A percentile compares a stretch with the other conserved stretches of the same genome.
These are phyloP conservation scores for Xestia sexstrigata DNA, from an alignment of 2,888 invertebrate species.

Conservation along the genomic window DNA sequence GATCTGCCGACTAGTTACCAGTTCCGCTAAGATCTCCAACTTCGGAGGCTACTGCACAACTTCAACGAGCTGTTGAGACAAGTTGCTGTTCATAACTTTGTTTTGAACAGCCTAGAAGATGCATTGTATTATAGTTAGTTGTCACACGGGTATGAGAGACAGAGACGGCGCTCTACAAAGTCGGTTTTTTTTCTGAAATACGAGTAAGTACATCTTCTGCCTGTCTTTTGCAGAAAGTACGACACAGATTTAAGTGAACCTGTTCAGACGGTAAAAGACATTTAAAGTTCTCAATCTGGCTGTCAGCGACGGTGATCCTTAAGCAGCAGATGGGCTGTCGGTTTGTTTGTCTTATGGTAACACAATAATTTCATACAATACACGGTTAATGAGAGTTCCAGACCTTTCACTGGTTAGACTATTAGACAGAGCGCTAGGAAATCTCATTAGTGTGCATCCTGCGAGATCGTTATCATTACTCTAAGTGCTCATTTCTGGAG, in stretches of 20 bases:
- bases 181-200: too few relatives aligned
- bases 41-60: background rate
- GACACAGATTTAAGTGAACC: background rate
- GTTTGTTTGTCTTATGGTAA: background rate
- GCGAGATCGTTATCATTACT: conserved; percentile 3
- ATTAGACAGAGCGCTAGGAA: conserved; percentile 6
- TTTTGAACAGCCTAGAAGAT: background rate
- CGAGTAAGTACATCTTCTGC: too few relatives aligned
- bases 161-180: background rate
- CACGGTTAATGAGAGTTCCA: conserved; percentile 2
- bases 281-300: background rate
- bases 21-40: background rate
- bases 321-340: background rate
- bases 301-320: background rate
- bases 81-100: conserved; percentile 19
- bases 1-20: conserved; percentile 13
- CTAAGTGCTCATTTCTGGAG: too few relatives aligned
- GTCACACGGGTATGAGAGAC: background rate
- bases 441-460: conserved; percentile 14
- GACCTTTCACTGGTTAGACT: background rate
- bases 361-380: background rate
- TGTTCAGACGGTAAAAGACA: background rate
- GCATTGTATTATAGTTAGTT: background rate
- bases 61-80: background rate
- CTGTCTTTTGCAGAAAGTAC: too few relatives aligned